These are phyloP conservation scores for Mellivora capensis DNA, from an alignment of 2,113 vertebrate genomes.

Conservation along the genomic window DNA sequence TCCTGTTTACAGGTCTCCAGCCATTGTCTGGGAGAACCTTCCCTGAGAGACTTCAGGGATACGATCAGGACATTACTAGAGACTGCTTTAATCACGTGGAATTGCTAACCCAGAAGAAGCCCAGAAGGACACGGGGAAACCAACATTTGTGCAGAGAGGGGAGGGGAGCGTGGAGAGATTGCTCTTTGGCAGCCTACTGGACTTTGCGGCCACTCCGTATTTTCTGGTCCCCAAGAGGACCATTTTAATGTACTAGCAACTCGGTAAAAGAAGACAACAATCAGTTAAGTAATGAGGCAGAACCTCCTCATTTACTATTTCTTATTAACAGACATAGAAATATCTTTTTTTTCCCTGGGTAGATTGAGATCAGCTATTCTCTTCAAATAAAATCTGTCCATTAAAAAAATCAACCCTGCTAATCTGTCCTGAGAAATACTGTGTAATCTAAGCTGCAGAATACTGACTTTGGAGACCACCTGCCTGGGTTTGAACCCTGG, in stretches of 20 bases:
- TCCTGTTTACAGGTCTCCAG: neutral
- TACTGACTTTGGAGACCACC: neutral
- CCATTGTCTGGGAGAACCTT: neutral
- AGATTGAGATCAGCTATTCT: neutral
- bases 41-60: neutral
- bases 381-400: constrained; percentile 12
- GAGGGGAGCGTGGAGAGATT: neutral
- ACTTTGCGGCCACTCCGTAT: neutral
- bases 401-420: neutral
- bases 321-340: neutral
- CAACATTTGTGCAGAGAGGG: constrained; percentile 7
- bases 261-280: neutral
- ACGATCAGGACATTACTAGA: neutral
- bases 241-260: neutral
- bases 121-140: neutral
- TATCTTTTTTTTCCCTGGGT: neutral
- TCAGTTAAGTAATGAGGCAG: neutral
- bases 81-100: neutral
- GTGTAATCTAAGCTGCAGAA: neutral
- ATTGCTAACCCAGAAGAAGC: neutral
- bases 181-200: neutral
- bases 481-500: neutral
- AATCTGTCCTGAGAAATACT: neutral
- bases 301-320: constrained; percentile 19
- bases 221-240: neutral